These are phyloP conservation scores for Cheilosia scutellata DNA, from an alignment of 2,888 invertebrate species.

Conservation along the genomic window DNA sequence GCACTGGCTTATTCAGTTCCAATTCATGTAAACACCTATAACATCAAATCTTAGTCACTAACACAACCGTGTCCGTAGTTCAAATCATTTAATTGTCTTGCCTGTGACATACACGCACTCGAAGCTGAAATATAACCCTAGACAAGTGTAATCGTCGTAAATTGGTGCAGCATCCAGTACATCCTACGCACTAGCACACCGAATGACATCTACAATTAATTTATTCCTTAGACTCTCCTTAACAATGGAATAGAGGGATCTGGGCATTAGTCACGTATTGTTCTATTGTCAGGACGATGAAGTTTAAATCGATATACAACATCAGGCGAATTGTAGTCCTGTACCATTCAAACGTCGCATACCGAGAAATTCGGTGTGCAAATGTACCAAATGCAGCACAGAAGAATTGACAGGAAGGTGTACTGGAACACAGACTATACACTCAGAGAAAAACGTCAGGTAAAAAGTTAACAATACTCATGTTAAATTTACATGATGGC, in stretches of 20 bases:
- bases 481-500: no score
- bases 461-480: no score
- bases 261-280: conserved; percentile 74
- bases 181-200: conserved; percentile 3
- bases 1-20: conserved; percentile 11
- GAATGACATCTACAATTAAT: conserved; percentile 66
- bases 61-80: conserved; percentile 6
- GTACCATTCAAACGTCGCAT: conserved; percentile 14
- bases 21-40: conserved; percentile 51
- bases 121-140: conserved; percentile 49
- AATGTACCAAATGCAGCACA: conserved; percentile 7
- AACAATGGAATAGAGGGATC: conserved; percentile 68
- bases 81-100: conserved; percentile 60
- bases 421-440: conserved; percentile 25
- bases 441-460: no score
- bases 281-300: conserved; percentile 70
- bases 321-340: conserved; percentile 11
- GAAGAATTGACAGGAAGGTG: conserved; percentile 44
- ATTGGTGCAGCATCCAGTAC: conserved; percentile 23
- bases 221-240: conserved; percentile 65
- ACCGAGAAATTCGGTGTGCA: conserved; percentile 17
- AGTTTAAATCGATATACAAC: conserved; percentile 73
- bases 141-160: conserved; percentile 48
- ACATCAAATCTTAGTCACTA: conserved; percentile 9
- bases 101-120: conserved; percentile 41